phyloP scores from a whole-genome alignment of 2,113 vertebrate genomes.

The Oplegnathus fasciatus region DNA sequence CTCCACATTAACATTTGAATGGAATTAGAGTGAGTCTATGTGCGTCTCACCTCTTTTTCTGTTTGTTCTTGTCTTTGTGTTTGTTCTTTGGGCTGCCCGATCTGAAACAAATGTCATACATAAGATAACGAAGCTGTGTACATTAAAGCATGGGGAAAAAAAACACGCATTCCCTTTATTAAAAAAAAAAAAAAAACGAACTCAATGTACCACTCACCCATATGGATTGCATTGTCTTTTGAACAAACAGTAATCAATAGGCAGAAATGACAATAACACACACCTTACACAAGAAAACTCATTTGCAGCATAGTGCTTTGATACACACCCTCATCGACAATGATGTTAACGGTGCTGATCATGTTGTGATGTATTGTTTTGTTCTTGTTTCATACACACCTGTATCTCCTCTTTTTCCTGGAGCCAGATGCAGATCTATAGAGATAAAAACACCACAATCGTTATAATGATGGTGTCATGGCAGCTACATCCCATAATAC shows the following conservation, averaged over 20 bases:
- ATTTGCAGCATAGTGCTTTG: not conserved
- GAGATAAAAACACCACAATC: conserved; percentile 44
- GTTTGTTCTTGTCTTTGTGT: conserved; percentile 97
- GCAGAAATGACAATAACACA: conserved; percentile 38
- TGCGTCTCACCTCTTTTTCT: conserved; percentile 91
- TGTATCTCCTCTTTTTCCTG: conserved; percentile 94
- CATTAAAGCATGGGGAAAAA: conserved; percentile 16
- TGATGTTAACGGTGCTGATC: not conserved
- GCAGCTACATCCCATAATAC: not conserved
- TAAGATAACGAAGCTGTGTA: conserved; percentile 28
- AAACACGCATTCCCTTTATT: conserved; percentile 22
- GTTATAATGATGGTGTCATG: not conserved
- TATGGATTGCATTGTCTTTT: conserved; percentile 44
- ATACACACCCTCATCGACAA: not conserved
- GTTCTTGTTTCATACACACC: conserved; percentile 84
- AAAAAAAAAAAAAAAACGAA: conserved; percentile 6
- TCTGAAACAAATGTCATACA: conserved; percentile 80
- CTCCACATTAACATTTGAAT: conserved; percentile 18
- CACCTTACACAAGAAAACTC: not conserved
- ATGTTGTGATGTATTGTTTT: not conserved
- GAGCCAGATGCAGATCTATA: conserved; percentile 93
- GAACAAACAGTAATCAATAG: conserved; percentile 43
- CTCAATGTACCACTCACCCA: conserved; percentile 24
- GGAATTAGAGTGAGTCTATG: not conserved
- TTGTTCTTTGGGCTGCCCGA: conserved; percentile 95